Evolutionary conservation across 2,888 invertebrate species (phyloP), one percentile per base, ranked within the genome.

Genomic region (Melolontha melolontha): DNA sequence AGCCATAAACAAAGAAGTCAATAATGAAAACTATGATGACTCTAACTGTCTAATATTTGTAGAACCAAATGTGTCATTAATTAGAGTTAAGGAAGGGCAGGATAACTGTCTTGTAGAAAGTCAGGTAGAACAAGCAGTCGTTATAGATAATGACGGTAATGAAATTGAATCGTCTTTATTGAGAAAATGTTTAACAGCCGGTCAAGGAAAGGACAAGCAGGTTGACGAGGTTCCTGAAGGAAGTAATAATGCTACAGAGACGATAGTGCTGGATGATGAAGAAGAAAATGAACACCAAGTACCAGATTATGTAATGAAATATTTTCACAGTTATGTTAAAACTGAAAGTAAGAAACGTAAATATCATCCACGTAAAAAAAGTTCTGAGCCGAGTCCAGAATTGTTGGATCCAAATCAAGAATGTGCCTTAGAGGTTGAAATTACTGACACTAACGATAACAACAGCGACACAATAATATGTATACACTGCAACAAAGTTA

Each of bases 401-500:
- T 8, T 22, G 22, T 22, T 22, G 22, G 22, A 22, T 22, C 22
- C 22, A 22, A 22, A 22, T 34, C 34, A 34, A 10, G 34, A 34
- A 6, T 10, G 6, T 6, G 6, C 34, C 10, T 34, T 34, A 10
- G 8, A 34, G 6, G 34, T 34, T 34, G 34, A 34, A 34, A 34
- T 10, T 10, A 6, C 34, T 6, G 34, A 34, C 2, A 34, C 6
- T 2, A 34, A 17, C 17, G 52, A n/a, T 29, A 11, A 11, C 17
- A 42, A 57, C 6, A 27, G n/a, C 7, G 27, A 22, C 17, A 44
- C 42, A 1, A 39, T 62, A 14, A 16, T 62, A 22, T 62, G 59
- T 16, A 34, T 62, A 62, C 59, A 62, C 12, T 62, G 59, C 27
- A 16, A 62, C 11, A 14, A 62, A 34, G 14, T 42, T 2, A 49